A percentile compares a stretch with the other conserved stretches of the same genome.
Evolutionary conservation across 1,140 invertebrate genomes (phyloP).

Genomic region (Yoshiicerus persimilis): DNA sequence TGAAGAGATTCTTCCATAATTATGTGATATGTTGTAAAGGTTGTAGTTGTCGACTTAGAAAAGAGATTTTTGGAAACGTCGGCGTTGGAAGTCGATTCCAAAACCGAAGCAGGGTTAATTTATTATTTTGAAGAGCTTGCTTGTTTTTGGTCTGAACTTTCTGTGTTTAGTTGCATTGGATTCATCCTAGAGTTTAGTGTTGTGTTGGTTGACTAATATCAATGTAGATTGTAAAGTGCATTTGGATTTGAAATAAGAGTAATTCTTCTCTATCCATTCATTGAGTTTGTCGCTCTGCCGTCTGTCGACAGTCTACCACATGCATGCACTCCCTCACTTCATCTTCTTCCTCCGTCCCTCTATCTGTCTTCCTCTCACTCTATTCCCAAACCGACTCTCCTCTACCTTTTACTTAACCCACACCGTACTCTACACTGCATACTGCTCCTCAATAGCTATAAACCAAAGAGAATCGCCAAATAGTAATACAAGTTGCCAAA

Average conservation of each 20-base stretch:
- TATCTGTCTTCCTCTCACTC: background rate
- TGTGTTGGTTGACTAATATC: background rate
- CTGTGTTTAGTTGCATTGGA: background rate
- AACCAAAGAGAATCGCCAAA: background rate
- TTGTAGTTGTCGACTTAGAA: background rate
- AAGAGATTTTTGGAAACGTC: background rate
- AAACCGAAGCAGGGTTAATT: background rate
- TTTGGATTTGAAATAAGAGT: background rate
- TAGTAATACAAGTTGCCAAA: background rate
- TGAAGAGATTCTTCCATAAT: background rate
- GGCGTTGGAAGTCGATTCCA: background rate
- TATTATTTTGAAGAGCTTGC: background rate
- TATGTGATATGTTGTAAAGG: background rate
- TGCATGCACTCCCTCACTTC: constrained; percentile 7
- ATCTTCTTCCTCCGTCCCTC: background rate
- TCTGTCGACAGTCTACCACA: background rate
- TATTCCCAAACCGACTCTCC: background rate
- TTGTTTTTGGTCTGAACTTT: background rate
- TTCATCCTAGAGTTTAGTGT: background rate
- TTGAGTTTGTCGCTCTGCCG: background rate
- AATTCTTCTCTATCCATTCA: background rate
- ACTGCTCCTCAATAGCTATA: background rate
- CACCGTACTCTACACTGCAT: too few relatives aligned
- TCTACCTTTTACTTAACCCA: background rate
- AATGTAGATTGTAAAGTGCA: background rate